Evolutionary conservation across 2,113 vertebrate species (phyloP), one percentile per base, ranked within the genome.

Genomic region (Xenus cinereus): DNA sequence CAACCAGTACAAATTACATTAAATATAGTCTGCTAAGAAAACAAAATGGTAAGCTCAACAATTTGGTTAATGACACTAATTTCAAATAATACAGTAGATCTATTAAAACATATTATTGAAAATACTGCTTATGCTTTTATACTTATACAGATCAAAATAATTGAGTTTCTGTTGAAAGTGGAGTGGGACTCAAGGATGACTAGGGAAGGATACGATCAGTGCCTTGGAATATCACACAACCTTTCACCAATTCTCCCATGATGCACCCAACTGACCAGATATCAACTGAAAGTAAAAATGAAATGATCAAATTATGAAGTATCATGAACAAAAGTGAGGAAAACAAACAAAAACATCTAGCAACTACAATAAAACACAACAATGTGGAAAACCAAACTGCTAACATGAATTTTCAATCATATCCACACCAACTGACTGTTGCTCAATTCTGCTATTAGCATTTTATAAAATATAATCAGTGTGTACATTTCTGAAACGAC

Each of bases 221-320:
- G 98, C 99, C 99, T 98, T 99, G 99, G 98, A 99, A 99, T 98
- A 99, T 99, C 98, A 99, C 99, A 98, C 99, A 98, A 98, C 99
- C 99, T 98, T 99, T 99, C 97, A 99, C 99, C 99, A 99, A 99
- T 98, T 99, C 99, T 97, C 99, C 99, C 99, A 99, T 99, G 98
- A 99, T 99, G 98, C 99, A 99, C 96, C 99, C 99, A 97, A 99
- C 99, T 97, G 99, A 99, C 99, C 99, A 99, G 98, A 99, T 99
- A 98, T 99, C 99, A 98, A 99, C 99, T 99, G 99, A 98, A 98
- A 99, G 98, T 97, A 99, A 98, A 97, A 99, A 95, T 98, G 98
- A 98, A 98, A 98, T 98, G 98, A 98, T 93, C 97, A 98, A 98
- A 98, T 98, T 97, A 98, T 98, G 98, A 97, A 95, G 91, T 97